Evolutionary conservation across 2,888 invertebrate species (phyloP).

Genomic region (Criorhina ranunculi): DNA sequence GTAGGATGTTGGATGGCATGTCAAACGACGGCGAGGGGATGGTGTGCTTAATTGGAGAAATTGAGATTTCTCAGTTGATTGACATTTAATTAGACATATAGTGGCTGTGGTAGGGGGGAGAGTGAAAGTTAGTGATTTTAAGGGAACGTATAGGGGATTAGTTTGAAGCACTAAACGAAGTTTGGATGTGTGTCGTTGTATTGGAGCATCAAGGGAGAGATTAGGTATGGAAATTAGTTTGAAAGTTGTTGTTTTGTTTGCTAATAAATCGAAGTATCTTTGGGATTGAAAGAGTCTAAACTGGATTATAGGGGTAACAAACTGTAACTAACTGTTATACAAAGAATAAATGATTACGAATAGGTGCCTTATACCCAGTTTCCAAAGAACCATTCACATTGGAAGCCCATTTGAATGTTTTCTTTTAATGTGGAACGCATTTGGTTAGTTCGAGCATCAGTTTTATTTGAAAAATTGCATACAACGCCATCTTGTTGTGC

Average conservation of each 20-base stretch:
- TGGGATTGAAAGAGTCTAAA: background rate
- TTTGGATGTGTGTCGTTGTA: background rate
- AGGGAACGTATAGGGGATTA: background rate
- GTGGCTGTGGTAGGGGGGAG: background rate
- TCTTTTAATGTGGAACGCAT: too few relatives aligned
- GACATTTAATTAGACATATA: conserved; percentile 49
- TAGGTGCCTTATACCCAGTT: too few relatives aligned
- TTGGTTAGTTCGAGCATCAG: too few relatives aligned
- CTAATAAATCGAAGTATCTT: background rate
- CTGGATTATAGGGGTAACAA: too few relatives aligned
- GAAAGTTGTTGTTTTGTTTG: background rate
- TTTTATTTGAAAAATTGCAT: too few relatives aligned
- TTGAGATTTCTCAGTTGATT: conserved; percentile 48
- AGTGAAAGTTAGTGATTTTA: background rate
- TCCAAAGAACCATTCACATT: too few relatives aligned
- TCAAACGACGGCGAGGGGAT: background rate
- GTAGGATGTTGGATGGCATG: conserved; percentile 13
- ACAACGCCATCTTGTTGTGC: too few relatives aligned
- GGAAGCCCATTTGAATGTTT: too few relatives aligned
- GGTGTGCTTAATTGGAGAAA: conserved; percentile 31
- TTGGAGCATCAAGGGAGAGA: background rate
- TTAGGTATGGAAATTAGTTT: background rate
- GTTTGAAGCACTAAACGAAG: background rate
- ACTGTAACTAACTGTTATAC: too few relatives aligned
- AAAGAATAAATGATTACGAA: too few relatives aligned